These are phyloP conservation scores for Sebastes umbrosus DNA, from an alignment of 2,797 vertebrate genomes.

Conservation along the genomic window DNA sequence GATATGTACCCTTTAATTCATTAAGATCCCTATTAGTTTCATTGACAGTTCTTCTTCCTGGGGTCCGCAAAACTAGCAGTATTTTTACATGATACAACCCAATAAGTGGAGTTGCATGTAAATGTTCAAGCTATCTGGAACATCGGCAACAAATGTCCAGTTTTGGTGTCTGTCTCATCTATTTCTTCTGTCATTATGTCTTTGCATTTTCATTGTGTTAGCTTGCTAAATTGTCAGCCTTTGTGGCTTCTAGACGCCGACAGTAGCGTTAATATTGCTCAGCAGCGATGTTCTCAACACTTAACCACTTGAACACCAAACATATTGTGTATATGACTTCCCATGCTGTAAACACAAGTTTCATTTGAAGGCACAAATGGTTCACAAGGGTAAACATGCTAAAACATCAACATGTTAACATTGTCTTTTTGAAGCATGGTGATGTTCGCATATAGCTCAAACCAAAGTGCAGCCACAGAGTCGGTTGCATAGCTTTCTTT, in stretches of 20 bases:
- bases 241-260: neutral
- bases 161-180: neutral
- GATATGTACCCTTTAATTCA: neutral
- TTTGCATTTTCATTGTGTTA: too few species aligned
- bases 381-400: neutral
- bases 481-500: neutral
- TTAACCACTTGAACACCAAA: too few species aligned
- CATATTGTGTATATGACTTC: too few species aligned
- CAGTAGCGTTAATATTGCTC: neutral
- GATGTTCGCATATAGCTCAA: neutral
- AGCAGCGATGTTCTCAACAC: too few species aligned
- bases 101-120: neutral
- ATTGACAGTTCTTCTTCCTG: neutral
- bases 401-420: neutral
- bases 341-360: neutral
- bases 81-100: neutral
- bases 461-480: neutral
- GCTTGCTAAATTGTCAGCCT: too few species aligned
- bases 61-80: neutral
- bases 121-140: neutral
- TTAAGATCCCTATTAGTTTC: neutral
- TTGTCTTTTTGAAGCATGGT: neutral
- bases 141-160: neutral
- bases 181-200: neutral
- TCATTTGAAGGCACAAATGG: neutral